Base-by-base conservation (phyloP, 2,888 invertebrate genomes). In the Cerastis leucographa region DNA sequence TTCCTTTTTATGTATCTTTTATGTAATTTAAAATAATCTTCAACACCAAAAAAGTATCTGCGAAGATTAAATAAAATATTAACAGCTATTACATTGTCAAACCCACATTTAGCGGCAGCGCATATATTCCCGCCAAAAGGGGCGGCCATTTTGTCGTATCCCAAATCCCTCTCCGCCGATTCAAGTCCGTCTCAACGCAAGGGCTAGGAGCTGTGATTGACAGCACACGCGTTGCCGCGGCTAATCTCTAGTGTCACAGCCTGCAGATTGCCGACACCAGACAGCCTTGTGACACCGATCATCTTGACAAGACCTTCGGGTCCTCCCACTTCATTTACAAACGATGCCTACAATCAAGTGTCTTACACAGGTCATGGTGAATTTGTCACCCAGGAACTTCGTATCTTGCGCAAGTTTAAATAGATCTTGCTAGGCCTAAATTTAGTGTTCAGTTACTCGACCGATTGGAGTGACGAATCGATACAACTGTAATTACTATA, bases 211-310 rank as follows among this genome's bases (percentile, higher is more conserved):
- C 88, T 87, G 86, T 94, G 94, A 94, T 93, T 93, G 94, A 94
- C 94, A 92, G 91, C 81, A 76, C 91, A 90, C 89, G 90, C 91
- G 91, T 90, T 88, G 90, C 86, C 87, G 87, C 87, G 82, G 87
- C 91, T 94, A 93, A 94, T 94, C 93, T 93, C 88, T 87, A 88
- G 88, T 92, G 93, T 94, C 93, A 93, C 92, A 90, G 89, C 87
- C 87, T 88, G 71, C 78, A 87, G 83, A 88, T 85, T 87, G 77
- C 87, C 66, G 72, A 74, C 65, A 78, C 62, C 79, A 85, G 91
- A 90, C 91, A 91, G 90, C 91, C 89, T 87, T 84, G 71, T 74
- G 73, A 86, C 81, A 85, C 17, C 72, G 76, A 81, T 87, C 80
- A 88, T 71, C 25, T 56, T 71, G 29, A 66, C 69, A 44, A 75